Evolutionary conservation across 2,113 vertebrate species (phyloP).

Genomic region (Hippolais icterina): DNA sequence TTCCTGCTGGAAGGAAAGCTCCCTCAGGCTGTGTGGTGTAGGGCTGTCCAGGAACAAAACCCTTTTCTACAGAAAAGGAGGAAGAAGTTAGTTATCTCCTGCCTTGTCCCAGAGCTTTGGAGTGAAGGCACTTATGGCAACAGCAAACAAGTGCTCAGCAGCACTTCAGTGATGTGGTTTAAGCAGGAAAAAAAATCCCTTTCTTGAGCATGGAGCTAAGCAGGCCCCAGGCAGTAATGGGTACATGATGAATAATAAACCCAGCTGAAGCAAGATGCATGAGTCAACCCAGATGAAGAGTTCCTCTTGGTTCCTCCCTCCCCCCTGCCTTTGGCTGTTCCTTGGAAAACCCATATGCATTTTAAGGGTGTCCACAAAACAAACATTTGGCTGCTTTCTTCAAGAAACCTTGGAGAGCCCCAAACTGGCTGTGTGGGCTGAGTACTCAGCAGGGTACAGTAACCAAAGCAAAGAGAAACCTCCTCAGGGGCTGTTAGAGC

Average conservation of each 20-base stretch:
- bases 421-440: constrained; percentile 41
- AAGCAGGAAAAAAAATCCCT: neutral
- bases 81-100: neutral
- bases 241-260: constrained; percentile 36
- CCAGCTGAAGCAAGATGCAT: constrained; percentile 16
- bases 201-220: neutral
- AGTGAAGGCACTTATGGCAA: neutral
- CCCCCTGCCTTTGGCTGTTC: neutral
- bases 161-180: constrained; percentile 29
- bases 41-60: neutral
- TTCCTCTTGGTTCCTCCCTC: neutral
- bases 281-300: constrained; percentile 55
- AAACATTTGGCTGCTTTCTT: constrained; percentile 41
- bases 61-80: neutral
- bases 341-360: constrained; percentile 12
- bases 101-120: neutral
- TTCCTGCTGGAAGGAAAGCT: neutral
- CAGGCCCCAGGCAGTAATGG: constrained; percentile 34
- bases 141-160: constrained; percentile 37
- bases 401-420: constrained; percentile 25
- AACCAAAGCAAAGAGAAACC: constrained; percentile 40
- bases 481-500: constrained; percentile 9
- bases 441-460: constrained; percentile 21
- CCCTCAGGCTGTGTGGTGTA: neutral
- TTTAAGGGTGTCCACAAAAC: constrained; percentile 37